A percentile compares a stretch with the other conserved stretches of the same genome.
These are phyloP conservation scores for Rhyacichthys aspro DNA, from an alignment of 2,797 vertebrate species.

Conservation along the genomic window DNA sequence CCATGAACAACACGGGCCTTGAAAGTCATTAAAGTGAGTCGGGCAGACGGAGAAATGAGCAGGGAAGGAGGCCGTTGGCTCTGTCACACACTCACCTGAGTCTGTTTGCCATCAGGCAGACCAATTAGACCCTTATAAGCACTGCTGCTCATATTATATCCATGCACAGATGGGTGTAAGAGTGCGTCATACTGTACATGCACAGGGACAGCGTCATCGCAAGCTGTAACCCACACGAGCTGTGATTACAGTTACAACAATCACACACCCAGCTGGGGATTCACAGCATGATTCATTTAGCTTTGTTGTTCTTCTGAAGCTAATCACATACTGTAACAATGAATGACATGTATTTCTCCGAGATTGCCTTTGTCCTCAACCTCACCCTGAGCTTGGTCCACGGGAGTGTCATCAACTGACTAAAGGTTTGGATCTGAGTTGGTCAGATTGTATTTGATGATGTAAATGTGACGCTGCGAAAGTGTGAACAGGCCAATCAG, in stretches of 20 bases:
- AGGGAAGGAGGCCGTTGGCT: constrained; percentile 13
- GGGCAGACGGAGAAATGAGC: constrained; percentile 11
- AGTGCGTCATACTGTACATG: constrained; percentile 9
- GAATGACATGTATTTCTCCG: neutral
- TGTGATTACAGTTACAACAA: constrained; percentile 41
- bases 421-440: no score
- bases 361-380: no score
- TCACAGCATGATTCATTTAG: constrained; percentile 45
- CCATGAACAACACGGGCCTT: constrained; percentile 49
- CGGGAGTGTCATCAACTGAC: no score
- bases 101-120: constrained; percentile 71
- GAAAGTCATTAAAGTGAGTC: constrained; percentile 55
- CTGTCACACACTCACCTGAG: constrained; percentile 62
- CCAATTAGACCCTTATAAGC: constrained; percentile 43
- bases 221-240: constrained; percentile 40
- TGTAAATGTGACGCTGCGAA: no score
- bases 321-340: constrained; percentile 14
- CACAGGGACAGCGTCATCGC: constrained; percentile 14
- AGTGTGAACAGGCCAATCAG: no score
- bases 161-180: constrained; percentile 30
- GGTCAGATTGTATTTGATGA: no score
- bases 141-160: constrained; percentile 42
- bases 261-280: constrained; percentile 37
- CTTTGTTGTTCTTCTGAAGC: constrained; percentile 48
- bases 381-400: no score